Base-by-base conservation (phyloP, 2,888 invertebrate species). In the Andrena camellia region DNA sequence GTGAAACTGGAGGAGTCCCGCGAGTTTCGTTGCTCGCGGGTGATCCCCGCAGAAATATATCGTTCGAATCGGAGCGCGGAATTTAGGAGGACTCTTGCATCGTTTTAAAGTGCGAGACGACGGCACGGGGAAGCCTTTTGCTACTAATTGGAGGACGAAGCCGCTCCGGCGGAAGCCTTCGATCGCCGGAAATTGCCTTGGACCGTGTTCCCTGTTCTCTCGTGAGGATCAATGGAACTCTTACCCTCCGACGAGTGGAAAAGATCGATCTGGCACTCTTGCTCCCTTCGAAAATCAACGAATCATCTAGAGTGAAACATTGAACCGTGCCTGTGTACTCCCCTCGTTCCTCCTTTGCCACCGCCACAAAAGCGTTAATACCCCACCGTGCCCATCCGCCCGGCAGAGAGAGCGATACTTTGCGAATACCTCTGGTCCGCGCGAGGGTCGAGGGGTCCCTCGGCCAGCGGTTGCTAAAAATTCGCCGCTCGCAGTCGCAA, bases 121-220 rank as follows among this genome's bases (percentile, higher is more conserved):
- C 10, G n/a, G 1, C 13, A 13, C 60, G 23, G 33, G n/a, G 42
- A 75, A 68, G 67, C 67, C 64, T 74, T 79, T 74, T 62, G 57
- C 59, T 80, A 29, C 62, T 74, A 83, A 83, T 83, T 80, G 83
- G 71, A 70, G 69, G 63, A 66, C 67, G 83, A 74, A 83, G 64
- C 83, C 80, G 64, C 67, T 35, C 33, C n/a, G n/a, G 59, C 57
- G 76, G 67, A 71, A 67, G 59, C 67, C 74, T 48, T 35, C 60
- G 68, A 74, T 50, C 68, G 74, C 68, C 74, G 70, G 59, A 78
- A 62, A 69, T 67, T 68, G 62, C 52, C 73, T 70, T 83, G 76
- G 83, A 84, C 79, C 66, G 50, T 42, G 74, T 29, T 23, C 42
- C 17, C 31, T 17, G 68, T 74, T 48, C 74, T 66, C 54, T 54